phyloP scores from a whole-genome alignment of 2,888 invertebrate species.

The Labia minor region DNA sequence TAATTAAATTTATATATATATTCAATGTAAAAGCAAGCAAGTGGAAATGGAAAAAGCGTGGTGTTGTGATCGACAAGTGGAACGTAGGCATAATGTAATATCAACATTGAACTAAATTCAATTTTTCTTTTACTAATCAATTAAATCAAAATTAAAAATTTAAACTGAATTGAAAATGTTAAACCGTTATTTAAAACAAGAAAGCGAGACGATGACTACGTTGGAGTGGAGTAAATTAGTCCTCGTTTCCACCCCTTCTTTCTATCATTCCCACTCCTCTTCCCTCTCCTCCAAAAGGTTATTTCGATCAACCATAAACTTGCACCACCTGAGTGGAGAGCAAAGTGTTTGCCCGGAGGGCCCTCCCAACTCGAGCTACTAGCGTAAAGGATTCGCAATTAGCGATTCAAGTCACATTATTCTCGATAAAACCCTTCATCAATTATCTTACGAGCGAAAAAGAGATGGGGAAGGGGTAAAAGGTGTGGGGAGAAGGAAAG shows the following conservation, averaged over 20 bases:
- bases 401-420: conserved; percentile 13
- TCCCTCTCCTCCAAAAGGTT: neutral
- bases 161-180: neutral
- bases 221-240: neutral
- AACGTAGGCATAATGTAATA: too few relatives aligned
- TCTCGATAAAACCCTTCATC: conserved; percentile 13
- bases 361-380: neutral
- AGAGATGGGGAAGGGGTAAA: neutral
- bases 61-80: too few relatives aligned
- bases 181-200: neutral
- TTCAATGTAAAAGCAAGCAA: too few relatives aligned
- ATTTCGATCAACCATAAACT: neutral
- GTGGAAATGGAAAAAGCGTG: too few relatives aligned
- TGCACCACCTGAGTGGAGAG: neutral
- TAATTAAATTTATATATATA: too few relatives aligned
- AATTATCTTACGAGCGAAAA: neutral
- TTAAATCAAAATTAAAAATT: too few relatives aligned
- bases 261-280: neutral
- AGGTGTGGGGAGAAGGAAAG: too few relatives aligned
- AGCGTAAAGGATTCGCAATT: conserved; percentile 1
- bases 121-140: too few relatives aligned
- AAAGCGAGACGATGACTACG: neutral
- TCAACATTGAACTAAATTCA: too few relatives aligned
- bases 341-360: neutral
- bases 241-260: neutral